Evolutionary conservation across 2,888 invertebrate genomes (phyloP).

Genomic region (Rapana venosa): DNA sequence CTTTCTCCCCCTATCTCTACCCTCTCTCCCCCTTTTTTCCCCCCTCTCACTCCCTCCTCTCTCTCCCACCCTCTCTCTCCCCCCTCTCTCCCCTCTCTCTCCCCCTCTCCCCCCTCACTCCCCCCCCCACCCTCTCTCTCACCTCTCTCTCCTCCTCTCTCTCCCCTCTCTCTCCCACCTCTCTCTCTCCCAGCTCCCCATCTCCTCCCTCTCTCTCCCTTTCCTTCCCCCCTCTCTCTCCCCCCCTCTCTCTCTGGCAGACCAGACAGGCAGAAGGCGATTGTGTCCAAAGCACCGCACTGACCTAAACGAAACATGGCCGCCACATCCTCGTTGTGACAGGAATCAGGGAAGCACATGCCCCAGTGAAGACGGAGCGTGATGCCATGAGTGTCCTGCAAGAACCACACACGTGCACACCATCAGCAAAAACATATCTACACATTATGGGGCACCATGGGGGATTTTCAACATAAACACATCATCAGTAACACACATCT

Average conservation of each 20-base stretch:
- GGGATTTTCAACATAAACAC: neutral
- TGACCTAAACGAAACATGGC: conserved; percentile 62
- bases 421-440: neutral
- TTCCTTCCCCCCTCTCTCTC: too few relatives aligned
- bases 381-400: conserved; percentile 56
- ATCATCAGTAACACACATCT: too few relatives aligned
- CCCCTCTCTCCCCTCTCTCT: neutral
- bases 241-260: too few relatives aligned
- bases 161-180: too few relatives aligned
- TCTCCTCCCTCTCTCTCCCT: too few relatives aligned
- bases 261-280: too few relatives aligned
- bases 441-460: too few relatives aligned
- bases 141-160: too few relatives aligned
- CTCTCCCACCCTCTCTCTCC: neutral
- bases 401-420: neutral
- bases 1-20: neutral
- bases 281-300: conserved; percentile 13
- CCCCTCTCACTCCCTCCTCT: neutral
- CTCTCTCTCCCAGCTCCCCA: too few relatives aligned
- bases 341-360: conserved; percentile 64
- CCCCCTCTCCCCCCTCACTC: neutral
- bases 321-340: conserved; percentile 56
- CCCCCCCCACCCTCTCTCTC: neutral
- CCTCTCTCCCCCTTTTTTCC: neutral
- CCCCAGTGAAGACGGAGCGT: conserved; percentile 59